Base-by-base conservation (phyloP, 2,888 invertebrate species). In the Tipula unca region DNA sequence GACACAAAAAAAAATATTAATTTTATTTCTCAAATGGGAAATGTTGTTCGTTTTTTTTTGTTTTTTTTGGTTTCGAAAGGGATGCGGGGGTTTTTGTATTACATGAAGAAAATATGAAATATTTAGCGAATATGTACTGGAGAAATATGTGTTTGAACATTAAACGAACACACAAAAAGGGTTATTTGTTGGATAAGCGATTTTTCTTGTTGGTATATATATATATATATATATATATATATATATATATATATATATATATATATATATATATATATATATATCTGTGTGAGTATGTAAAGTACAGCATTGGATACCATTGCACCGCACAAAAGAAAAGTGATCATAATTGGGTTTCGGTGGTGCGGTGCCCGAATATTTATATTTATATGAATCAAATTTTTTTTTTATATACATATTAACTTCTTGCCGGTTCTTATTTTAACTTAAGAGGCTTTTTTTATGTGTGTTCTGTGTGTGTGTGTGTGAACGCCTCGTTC, bases 21-120 rank as follows among this genome's bases (percentile, higher is more conserved):
- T 69, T 69, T 69, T 69, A 69, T 69, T 69, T 69, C 69, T 69
- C 69, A 69, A 69, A 69, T 69, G 69, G 69, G 69, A 69, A 69
- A 69, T 25, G 69, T n/a, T n/a, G n/a, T n/a, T n/a, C n/a, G n/a
- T 69, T 69, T 69, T 69, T 69, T 69, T 69, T 69, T n/a, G n/a
- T n/a, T n/a, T n/a, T n/a, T n/a, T n/a, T n/a, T n/a, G n/a, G n/a
- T n/a, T 69, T 69, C 13, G 25, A 32, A 4, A 25, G 69, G 48
- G 10, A 13, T 69, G 20, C 25, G 69, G 13, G 48, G 69, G 69
- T 69, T n/a, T n/a, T n/a, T 25, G 10, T 25, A 25, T 54, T 69
- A 25, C 69, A 69, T 69, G 69, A 69, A 69, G 69, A 69, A 69
- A 69, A 69, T 69, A 69, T 69, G 69, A 69, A 69, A 69, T 69